Evolutionary conservation across 2,888 invertebrate genomes (phyloP), one percentile per base, ranked within the genome.

Genomic region (Drosophila heteroneura): DNA sequence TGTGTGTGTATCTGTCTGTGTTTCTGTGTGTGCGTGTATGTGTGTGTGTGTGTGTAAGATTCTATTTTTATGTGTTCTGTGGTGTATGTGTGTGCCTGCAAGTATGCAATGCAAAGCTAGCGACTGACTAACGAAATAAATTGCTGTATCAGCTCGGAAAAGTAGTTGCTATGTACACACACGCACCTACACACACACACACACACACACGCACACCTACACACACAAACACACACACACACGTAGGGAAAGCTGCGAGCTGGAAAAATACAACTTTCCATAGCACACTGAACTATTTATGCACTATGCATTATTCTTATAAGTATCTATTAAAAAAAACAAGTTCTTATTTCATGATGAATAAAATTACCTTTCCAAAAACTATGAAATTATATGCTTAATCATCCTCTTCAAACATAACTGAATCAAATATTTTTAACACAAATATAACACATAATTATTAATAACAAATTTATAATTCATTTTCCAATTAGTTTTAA

Each of bases 101-200:
- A 78, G 74, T 70, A 74, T 82, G 67, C 77, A 54, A 60, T 58
- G 72, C 77, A 72, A 76, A 72, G 81, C 79, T 16, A 72, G 79
- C 70, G 69, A 78, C 79, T 73, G 83, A 72, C 73, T 78, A 77
- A 79, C 79, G 81, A 83, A 90, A 89, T 80, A 87, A 86, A 83
- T 86, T 85, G 87, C 90, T 80, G 83, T 74, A 91, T 90, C 86
- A 89, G 86, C 89, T 79, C 61, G 57, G 73, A 76, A 78, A 80
- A 78, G 75, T 78, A 76, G 76, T 70, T 69, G 66, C 72, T 62
- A 6, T 63, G 56, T 30, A 51, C 47, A 68, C 60, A 69, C 14
- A 28, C 26, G 16, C 56, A 57, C n/a, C 19, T 19, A 14, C 22
- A 37, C 26, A 19, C 16, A 14, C n/a, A 32, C 44, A 58, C 54